Conservation (phyloP, 2,797 vertebrate species). For the Clarias platycephalus region DNA sequence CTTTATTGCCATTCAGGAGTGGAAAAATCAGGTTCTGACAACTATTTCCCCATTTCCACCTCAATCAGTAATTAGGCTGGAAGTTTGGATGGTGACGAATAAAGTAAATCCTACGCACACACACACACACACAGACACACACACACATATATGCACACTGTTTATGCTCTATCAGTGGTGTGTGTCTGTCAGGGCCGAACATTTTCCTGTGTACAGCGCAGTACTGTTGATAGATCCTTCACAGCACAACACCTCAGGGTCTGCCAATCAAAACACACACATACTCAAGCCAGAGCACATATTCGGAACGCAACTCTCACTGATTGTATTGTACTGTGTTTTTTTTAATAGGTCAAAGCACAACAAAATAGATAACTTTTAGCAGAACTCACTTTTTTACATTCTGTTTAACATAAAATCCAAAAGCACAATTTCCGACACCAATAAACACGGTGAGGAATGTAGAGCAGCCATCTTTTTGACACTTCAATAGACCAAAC, state of each 20-base stretch:
- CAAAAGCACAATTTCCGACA: not conserved
- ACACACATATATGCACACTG: constrained; percentile 37
- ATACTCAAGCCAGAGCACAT: constrained; percentile 45
- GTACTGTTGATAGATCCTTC: constrained; percentile 61
- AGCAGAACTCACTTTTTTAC: not conserved
- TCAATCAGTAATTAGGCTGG: constrained; percentile 23
- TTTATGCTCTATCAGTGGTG: constrained; percentile 53
- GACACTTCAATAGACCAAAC: not conserved
- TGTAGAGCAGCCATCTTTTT: not conserved
- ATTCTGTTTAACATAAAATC: not conserved
- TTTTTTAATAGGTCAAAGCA: not conserved
- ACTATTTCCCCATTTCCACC: constrained; percentile 5
- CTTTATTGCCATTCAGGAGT: constrained; percentile 12
- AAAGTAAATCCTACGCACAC: constrained; percentile 22
- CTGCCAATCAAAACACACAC: constrained; percentile 50
- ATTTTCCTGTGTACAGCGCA: constrained; percentile 53
- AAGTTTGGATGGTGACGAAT: constrained; percentile 29
- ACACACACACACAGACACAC: constrained; percentile 42
- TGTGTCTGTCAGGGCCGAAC: constrained; percentile 57
- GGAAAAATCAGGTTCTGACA: constrained; percentile 4
- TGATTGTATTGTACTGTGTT: not conserved
- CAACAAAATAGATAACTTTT: not conserved
- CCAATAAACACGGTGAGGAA: not conserved
- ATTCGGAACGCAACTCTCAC: constrained; percentile 33
- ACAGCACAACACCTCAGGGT: constrained; percentile 56